Evolutionary conservation across 1,140 invertebrate genomes (phyloP).

Genomic region (Zaprionus capensis): DNA sequence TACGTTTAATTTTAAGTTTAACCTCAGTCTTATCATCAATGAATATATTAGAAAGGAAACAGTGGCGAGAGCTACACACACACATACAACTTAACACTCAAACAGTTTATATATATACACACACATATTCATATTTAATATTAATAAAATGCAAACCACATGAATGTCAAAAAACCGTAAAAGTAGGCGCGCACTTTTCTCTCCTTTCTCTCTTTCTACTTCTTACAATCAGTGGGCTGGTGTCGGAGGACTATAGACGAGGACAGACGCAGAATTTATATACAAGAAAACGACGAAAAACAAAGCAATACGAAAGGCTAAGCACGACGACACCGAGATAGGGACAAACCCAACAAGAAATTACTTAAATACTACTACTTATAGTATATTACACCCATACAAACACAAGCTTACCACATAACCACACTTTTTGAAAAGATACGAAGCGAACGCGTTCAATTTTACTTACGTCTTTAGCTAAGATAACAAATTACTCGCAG

Average conservation of each 20-base stretch:
- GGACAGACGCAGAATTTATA: neutral
- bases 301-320: constrained; percentile 7
- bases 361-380: constrained; percentile 55
- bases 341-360: constrained; percentile 30
- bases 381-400: constrained; percentile 23
- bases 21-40: constrained; percentile 73
- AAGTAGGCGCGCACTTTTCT: constrained; percentile 57
- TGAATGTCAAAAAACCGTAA: constrained; percentile 59
- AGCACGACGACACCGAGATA: constrained; percentile 14
- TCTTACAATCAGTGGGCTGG: neutral
- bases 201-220: constrained; percentile 9
- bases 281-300: constrained; percentile 10
- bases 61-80: constrained; percentile 62
- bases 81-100: constrained; percentile 41
- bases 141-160: constrained; percentile 68
- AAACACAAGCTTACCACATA: constrained; percentile 34
- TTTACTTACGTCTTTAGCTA: constrained; percentile 44
- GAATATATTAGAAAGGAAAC: constrained; percentile 67
- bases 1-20: constrained; percentile 64
- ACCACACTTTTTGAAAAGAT: constrained; percentile 25
- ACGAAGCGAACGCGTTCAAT: constrained; percentile 28
- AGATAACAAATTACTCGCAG: constrained; percentile 31
- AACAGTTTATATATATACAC: constrained; percentile 43
- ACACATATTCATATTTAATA: constrained; percentile 60
- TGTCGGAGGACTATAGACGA: neutral